Percentiles rank a stretch among this genome's conserved stretches.
Conservation (phyloP, 2,797 vertebrate genomes). For the Galaxias olidus region DNA sequence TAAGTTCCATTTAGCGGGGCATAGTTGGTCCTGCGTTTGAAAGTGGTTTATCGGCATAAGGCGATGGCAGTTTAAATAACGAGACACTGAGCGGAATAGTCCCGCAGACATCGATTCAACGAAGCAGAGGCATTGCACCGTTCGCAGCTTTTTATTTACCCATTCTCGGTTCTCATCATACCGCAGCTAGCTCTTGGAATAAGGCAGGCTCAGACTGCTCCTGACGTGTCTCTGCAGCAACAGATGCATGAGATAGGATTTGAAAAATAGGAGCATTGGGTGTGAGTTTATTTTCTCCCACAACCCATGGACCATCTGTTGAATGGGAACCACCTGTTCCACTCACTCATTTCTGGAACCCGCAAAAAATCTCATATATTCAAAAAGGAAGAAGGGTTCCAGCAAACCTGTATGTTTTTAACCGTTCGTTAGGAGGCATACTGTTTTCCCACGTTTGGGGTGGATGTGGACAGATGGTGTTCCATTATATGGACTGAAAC, state of each 20-base stretch:
- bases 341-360: not conserved
- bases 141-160: no score
- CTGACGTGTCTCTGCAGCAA: not conserved
- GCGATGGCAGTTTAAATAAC: no score
- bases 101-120: no score
- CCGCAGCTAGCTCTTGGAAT: no score
- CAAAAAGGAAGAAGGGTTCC: not conserved
- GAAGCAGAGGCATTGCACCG: no score
- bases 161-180: no score
- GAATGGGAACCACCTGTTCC: slow-evolving; percentile 17
- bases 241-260: not conserved
- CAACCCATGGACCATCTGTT: slow-evolving; percentile 10
- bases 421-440: not conserved
- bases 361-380: not conserved
- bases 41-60: no score
- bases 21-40: no score
- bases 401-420: not conserved
- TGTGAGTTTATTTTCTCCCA: not conserved
- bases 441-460: not conserved
- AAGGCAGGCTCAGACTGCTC: no score
- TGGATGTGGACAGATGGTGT: not conserved
- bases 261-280: not conserved
- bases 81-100: no score
- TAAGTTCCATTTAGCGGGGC: no score
- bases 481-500: not conserved